These are phyloP conservation scores for Thryonomys swinderianus DNA, from an alignment of 2,113 vertebrate genomes.

Conservation along the genomic window DNA sequence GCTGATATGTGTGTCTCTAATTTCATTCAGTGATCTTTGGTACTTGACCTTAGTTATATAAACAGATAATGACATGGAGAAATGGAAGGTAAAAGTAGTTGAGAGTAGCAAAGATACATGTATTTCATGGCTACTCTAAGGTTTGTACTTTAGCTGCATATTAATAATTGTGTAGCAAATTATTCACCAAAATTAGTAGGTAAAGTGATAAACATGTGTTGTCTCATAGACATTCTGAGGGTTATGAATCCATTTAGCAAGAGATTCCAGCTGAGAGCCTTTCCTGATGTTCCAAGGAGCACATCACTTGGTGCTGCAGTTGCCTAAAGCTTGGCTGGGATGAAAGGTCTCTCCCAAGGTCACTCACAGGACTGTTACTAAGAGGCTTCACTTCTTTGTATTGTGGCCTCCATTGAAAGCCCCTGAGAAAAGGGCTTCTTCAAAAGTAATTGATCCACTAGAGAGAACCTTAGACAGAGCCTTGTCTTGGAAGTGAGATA, in stretches of 20 bases:
- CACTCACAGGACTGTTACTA: neutral
- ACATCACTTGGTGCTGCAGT: neutral
- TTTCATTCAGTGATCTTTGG: neutral
- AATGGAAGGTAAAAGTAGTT: neutral
- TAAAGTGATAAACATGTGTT: neutral
- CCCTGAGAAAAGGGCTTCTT: neutral
- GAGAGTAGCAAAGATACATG: neutral
- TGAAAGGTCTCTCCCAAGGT: neutral
- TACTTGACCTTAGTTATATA: constrained; percentile 1
- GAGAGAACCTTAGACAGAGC: neutral
- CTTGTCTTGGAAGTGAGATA: too few relatives aligned
- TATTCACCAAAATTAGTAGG: neutral
- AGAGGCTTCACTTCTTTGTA: neutral
- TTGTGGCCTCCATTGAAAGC: neutral
- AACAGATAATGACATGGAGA: neutral
- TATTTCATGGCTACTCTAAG: neutral
- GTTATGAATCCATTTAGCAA: neutral
- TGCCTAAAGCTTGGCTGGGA: too few relatives aligned
- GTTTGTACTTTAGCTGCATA: neutral
- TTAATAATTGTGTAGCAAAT: neutral
- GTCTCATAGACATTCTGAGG: neutral
- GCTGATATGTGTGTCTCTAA: neutral
- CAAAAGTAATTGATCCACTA: neutral
- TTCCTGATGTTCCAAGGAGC: neutral
- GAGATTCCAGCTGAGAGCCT: neutral